These are phyloP conservation scores for Drosophila micromelanica DNA, from an alignment of 1,140 invertebrate genomes.

Conservation along the genomic window DNA sequence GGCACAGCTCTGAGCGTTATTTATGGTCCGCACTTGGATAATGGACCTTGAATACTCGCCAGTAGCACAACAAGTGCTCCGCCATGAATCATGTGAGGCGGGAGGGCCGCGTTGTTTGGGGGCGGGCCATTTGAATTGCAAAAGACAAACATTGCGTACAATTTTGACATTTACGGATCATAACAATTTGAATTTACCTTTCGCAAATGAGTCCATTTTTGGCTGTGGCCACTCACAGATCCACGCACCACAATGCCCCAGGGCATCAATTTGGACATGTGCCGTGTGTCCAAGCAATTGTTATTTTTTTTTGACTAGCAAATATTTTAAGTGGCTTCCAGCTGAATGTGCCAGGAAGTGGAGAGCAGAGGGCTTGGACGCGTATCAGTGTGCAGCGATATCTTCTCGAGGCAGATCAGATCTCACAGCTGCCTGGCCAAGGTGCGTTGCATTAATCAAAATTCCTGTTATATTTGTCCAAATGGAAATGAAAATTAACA, in stretches of 20 bases:
- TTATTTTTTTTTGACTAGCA: slow-evolving; percentile 38
- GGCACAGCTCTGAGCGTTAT: slow-evolving; percentile 7
- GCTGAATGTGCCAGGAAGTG: slow-evolving; percentile 47
- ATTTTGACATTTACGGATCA: slow-evolving; percentile 83
- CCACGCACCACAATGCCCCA: slow-evolving; percentile 66
- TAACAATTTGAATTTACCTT: slow-evolving; percentile 82
- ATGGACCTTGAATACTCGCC: slow-evolving; percentile 51
- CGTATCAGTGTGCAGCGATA: neutral
- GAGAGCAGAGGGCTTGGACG: neutral
- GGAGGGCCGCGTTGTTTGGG: neutral
- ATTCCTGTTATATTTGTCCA: slow-evolving; percentile 61
- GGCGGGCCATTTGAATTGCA: slow-evolving; percentile 70
- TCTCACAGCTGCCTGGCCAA: slow-evolving; percentile 44
- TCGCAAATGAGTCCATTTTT: slow-evolving; percentile 80
- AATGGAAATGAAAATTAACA: slow-evolving; percentile 71
- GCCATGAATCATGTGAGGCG: slow-evolving; percentile 37
- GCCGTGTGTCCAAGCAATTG: slow-evolving; percentile 57
- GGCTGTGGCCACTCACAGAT: slow-evolving; percentile 32
- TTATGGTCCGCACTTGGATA: slow-evolving; percentile 45
- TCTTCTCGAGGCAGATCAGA: slow-evolving; percentile 1
- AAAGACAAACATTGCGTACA: slow-evolving; percentile 62
- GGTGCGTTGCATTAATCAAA: slow-evolving; percentile 78
- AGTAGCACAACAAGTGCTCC: slow-evolving; percentile 37
- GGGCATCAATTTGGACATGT: slow-evolving; percentile 83
- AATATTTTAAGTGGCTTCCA: slow-evolving; percentile 73